Evolutionary conservation across 2,888 invertebrate species (phyloP), one percentile per base, ranked within the genome.

Genomic region (Synanthedon formicaeformis): DNA sequence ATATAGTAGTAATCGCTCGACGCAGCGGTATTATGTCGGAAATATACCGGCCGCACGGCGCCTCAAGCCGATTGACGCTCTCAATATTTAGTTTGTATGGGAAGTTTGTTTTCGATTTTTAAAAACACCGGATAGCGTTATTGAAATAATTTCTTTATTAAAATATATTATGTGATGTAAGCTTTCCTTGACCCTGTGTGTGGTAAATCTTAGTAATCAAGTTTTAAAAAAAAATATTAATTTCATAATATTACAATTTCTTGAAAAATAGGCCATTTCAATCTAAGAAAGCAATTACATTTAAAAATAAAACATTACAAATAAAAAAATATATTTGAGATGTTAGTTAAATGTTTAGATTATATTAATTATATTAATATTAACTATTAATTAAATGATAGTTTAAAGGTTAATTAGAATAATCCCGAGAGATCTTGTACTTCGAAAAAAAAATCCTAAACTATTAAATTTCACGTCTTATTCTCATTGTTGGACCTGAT

Each of bases 1-100:
- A 87, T 87, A 87, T 87, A 87, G 87, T 87, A 87, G 87, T 87
- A 87, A 87, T 87, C 87, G 87, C 87, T 87, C 87, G 87, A 87
- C 87, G 87, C 87, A 87, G 87, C 87, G 87, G 87, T 87, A 87
- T 87, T 87, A 87, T 87, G 87, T 87, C 86, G 87, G 87, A 87
- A 87, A 87, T 87, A 87, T 87, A 87, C 86, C 83, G 86, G 84
- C 75, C 74, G 85, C 75, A 71, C 74, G 77, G 78, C 82, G 86
- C 77, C 81, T 81, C 77, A 75, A 77, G 85, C 86, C 85, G 82
- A 68, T 80, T 75, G 71, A 79, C 78, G 65, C 73, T 78, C 85
- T 80, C 64, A 66, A 71, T 69, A 86, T 86, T 87, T 87, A 87
- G 82, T 87, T 87, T 86, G 84, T 87, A 87, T 86, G 86, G 79